Base-by-base conservation (phyloP, 2,888 invertebrate species). In the Eupithecia subumbrata region DNA sequence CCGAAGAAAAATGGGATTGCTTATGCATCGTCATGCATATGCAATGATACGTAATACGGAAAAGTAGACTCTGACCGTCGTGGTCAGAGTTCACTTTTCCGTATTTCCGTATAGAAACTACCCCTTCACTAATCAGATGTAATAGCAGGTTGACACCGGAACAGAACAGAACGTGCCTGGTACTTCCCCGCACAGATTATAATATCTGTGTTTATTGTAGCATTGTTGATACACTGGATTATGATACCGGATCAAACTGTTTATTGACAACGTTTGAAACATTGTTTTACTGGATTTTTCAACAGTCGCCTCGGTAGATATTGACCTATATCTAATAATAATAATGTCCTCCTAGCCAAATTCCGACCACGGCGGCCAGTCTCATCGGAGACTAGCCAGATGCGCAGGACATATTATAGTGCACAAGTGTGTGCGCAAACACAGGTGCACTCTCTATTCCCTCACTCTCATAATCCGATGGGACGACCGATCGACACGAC, bases 171-270 rank as follows among this genome's bases (percentile, higher is more conserved):
- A 78, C 78, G 78, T 78, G 78, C 60, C 25, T 60, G 60, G 14
- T 60, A 25, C 25, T 11, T 60, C 25, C 14, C 70, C 37, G 22
- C 48, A 11, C 72, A 78, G 78, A 78, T 78, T 78, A 78, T 76
- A 78, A 69, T 72, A 73, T 75, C 76, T 66, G 60, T 76, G 72
- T 74, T 78, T 73, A 77, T 71, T 67, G 69, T 73, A 70, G 40
- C 67, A 69, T 48, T 74, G 76, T 72, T 76, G 69, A 22, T 71
- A 69, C 34, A 66, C 66, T 37, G 43, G 66, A 76, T 73, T 73
- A 71, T 71, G 34, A 66, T n/a, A 25, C 25, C 40, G 25, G 25
- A 69, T 71, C 48, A 25, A n/a, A 66, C 56, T 75, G 72, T 76
- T 56, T 22, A 22, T 22, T 66, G 60, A 60, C 22, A 56, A 22